phyloP scores from a whole-genome alignment of 2,113 vertebrate species.

The Brachirus orientalis region DNA sequence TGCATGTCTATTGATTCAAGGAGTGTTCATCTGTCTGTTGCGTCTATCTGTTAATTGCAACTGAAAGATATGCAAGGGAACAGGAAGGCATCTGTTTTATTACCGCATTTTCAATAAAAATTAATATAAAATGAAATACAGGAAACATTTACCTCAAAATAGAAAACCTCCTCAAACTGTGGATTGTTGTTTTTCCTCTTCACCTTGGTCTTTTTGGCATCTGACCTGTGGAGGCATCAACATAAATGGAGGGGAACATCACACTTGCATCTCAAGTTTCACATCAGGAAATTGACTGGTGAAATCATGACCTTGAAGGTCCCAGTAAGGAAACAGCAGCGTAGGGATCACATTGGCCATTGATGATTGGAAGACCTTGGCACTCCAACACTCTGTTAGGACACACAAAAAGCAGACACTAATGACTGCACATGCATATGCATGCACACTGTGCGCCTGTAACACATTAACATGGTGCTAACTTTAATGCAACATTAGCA shows the following conservation, averaged over 20 bases:
- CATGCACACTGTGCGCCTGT: not conserved
- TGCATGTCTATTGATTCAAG: no score
- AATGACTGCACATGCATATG: not conserved
- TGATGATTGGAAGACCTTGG: slow-evolving; percentile 96
- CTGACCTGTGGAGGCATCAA: slow-evolving; percentile 83
- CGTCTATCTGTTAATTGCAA: no score
- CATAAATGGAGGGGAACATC: not conserved
- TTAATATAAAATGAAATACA: no score
- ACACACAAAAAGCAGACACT: slow-evolving; percentile 27
- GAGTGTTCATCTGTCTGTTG: no score
- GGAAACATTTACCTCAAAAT: slow-evolving; percentile 90
- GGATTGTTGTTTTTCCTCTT: slow-evolving; percentile 98
- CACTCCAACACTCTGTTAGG: slow-evolving; percentile 92
- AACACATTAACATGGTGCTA: no score
- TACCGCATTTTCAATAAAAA: not conserved
- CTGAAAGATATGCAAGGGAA: no score
- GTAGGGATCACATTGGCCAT: slow-evolving; percentile 96
- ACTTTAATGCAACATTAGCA: no score
- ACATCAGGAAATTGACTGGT: not conserved
- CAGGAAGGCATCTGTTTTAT: no score
- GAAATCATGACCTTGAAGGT: slow-evolving; percentile 86
- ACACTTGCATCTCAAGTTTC: not conserved
- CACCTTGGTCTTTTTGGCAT: slow-evolving; percentile 98
- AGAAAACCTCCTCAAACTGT: slow-evolving; percentile 98
- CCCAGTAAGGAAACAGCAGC: slow-evolving; percentile 93